These are phyloP conservation scores for Bovichtus diacanthus DNA, from an alignment of 2,797 vertebrate species.

Conservation along the genomic window DNA sequence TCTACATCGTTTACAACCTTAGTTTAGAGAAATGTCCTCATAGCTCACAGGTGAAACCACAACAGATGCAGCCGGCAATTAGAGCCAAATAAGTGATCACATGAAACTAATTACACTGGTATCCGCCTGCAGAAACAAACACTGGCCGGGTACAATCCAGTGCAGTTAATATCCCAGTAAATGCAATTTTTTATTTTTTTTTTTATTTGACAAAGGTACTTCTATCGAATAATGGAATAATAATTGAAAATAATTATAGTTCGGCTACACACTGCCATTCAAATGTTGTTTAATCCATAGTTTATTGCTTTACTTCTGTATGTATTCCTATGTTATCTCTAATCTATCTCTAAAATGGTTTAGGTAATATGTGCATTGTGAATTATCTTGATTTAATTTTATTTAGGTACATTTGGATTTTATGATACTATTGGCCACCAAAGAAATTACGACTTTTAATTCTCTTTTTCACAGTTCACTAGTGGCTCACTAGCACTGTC, in stretches of 20 bases:
- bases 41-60: background rate
- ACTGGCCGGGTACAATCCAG: background rate
- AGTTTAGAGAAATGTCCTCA: background rate
- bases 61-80: slow-evolving; percentile 23
- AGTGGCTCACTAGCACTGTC: too few species aligned
- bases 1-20: slow-evolving; percentile 2
- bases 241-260: background rate
- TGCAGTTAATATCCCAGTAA: background rate
- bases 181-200: background rate
- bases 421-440: background rate
- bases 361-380: too few species aligned
- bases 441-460: background rate
- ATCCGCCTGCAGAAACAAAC: background rate
- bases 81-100: slow-evolving; percentile 13
- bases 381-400: too few species aligned
- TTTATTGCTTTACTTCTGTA: background rate
- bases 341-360: too few species aligned
- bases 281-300: background rate
- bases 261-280: background rate
- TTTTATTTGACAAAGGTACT: background rate
- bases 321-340: too few species aligned
- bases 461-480: background rate
- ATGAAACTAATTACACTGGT: slow-evolving; percentile 22
- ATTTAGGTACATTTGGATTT: background rate
- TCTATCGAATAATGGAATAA: background rate